Evolutionary conservation across 2,113 vertebrate species (phyloP).

Genomic region (Nasalis larvatus): DNA sequence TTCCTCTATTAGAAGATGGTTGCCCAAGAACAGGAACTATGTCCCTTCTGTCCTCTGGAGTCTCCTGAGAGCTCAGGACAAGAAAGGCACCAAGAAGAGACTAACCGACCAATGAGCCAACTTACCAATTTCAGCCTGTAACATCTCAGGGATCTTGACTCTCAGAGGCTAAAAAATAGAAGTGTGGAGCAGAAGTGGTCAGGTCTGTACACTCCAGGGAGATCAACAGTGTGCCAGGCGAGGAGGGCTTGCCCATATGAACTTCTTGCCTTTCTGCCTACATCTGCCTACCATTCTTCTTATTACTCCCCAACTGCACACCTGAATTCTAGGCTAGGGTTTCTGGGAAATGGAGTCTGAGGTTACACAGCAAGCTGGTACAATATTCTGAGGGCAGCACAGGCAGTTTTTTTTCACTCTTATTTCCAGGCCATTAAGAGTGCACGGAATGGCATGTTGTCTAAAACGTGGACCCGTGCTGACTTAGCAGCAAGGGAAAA

Average conservation of each 20-base stretch:
- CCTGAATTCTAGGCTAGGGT: background rate
- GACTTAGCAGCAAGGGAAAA: background rate
- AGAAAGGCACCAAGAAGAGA: background rate
- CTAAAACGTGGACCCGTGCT: background rate
- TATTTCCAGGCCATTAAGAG: background rate
- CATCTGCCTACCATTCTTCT: background rate
- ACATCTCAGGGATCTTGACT: constrained; percentile 90
- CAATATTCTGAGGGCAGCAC: background rate
- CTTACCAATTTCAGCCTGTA: constrained; percentile 93
- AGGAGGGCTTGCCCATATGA: background rate
- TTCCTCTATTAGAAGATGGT: background rate
- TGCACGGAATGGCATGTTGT: background rate
- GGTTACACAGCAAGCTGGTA: background rate
- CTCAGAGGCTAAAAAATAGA: constrained; percentile 87
- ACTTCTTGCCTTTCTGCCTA: background rate
- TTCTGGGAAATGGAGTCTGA: background rate
- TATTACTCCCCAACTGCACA: background rate
- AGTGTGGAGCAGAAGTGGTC: background rate
- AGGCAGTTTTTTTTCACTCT: background rate
- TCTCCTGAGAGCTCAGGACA: background rate
- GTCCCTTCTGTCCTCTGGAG: too few species aligned
- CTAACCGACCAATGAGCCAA: background rate
- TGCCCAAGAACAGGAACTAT: background rate
- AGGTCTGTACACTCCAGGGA: background rate
- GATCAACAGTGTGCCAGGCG: rapidly evolving